Conservation (phyloP, 2,888 invertebrate genomes). For the Biston stratarius region DNA sequence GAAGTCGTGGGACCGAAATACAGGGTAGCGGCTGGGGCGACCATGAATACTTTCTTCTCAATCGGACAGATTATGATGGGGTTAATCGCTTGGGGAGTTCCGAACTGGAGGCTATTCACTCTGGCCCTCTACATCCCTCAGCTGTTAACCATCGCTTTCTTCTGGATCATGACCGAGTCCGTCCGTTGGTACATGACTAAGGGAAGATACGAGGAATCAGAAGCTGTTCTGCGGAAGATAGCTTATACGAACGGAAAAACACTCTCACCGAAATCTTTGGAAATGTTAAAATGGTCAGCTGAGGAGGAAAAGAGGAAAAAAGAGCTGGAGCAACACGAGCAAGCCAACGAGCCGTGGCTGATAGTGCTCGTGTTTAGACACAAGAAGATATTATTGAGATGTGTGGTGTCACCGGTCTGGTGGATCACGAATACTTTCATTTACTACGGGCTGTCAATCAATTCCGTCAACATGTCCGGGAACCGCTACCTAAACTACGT, state of each 20-base stretch:
- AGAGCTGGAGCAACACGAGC: slow-evolving; percentile 47
- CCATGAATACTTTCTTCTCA: slow-evolving; percentile 89
- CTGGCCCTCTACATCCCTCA: slow-evolving; percentile 90
- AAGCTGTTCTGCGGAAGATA: slow-evolving; percentile 86
- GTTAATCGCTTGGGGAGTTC: slow-evolving; percentile 88
- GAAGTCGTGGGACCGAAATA: slow-evolving; percentile 91
- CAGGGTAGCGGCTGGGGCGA: slow-evolving; percentile 89
- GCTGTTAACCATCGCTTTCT: slow-evolving; percentile 88
- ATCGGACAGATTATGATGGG: slow-evolving; percentile 90
- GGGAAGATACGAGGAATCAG: slow-evolving; percentile 88
- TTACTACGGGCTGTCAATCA: slow-evolving; percentile 88
- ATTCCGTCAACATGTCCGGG: slow-evolving; percentile 87
- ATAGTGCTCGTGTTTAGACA: slow-evolving; percentile 65
- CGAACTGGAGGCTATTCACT: slow-evolving; percentile 89
- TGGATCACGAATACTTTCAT: slow-evolving; percentile 88
- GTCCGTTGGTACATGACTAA: slow-evolving; percentile 92
- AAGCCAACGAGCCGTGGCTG: slow-evolving; percentile 63
- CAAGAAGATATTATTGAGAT: slow-evolving; percentile 61
- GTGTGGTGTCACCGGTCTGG: slow-evolving; percentile 77
- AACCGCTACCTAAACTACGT: slow-evolving; percentile 88
- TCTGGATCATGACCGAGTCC: slow-evolving; percentile 90
- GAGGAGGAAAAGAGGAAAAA: slow-evolving; percentile 60
- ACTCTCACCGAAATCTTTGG: slow-evolving; percentile 67
- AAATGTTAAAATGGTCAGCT: slow-evolving; percentile 57
- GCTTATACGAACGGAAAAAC: slow-evolving; percentile 85